Percentiles rank a stretch among this genome's conserved stretches.
These are phyloP conservation scores for Cherax quadricarinatus DNA, from an alignment of 1,140 invertebrate species.

Conservation along the genomic window DNA sequence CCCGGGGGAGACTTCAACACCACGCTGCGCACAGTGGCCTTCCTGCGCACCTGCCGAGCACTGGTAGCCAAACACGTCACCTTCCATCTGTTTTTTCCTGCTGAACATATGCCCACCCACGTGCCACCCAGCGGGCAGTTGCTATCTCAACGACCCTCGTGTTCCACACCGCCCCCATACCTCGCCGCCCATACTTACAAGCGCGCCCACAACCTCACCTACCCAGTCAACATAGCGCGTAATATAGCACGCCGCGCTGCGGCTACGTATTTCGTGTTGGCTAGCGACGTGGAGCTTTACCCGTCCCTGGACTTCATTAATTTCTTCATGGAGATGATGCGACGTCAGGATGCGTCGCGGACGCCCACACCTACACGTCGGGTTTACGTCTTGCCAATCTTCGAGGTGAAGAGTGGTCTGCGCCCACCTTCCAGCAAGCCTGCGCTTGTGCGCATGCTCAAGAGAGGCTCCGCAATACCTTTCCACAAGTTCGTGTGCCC, in stretches of 20 bases:
- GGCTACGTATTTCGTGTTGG: conserved; percentile 89
- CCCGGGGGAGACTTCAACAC: conserved; percentile 84
- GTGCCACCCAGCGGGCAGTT: conserved; percentile 64
- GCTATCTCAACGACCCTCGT: conserved; percentile 52
- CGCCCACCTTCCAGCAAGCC: conserved; percentile 86
- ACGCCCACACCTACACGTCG: conserved; percentile 79
- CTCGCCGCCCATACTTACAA: conserved; percentile 84
- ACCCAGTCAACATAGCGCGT: conserved; percentile 91
- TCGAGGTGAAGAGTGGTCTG: conserved; percentile 86
- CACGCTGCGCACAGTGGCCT: conserved; percentile 83
- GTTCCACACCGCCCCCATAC: conserved; percentile 65
- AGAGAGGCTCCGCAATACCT: conserved; percentile 87
- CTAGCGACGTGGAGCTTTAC: conserved; percentile 93
- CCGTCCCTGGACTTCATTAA: conserved; percentile 77
- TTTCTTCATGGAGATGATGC: conserved; percentile 73
- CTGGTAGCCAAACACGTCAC: conserved; percentile 71
- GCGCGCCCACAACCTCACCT: conserved; percentile 84
- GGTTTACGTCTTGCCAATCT: conserved; percentile 89
- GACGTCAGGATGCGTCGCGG: conserved; percentile 56
- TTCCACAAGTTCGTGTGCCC: conserved; percentile 94
- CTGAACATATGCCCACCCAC: conserved; percentile 69
- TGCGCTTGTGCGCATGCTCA: conserved; percentile 85
- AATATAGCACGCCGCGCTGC: conserved; percentile 90
- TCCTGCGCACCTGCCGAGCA: conserved; percentile 75
- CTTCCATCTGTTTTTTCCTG: conserved; percentile 74